Evolutionary conservation across 1,140 invertebrate genomes (phyloP), one percentile per base, ranked within the genome.

Genomic region (Holcopasites calliopsidis): DNA sequence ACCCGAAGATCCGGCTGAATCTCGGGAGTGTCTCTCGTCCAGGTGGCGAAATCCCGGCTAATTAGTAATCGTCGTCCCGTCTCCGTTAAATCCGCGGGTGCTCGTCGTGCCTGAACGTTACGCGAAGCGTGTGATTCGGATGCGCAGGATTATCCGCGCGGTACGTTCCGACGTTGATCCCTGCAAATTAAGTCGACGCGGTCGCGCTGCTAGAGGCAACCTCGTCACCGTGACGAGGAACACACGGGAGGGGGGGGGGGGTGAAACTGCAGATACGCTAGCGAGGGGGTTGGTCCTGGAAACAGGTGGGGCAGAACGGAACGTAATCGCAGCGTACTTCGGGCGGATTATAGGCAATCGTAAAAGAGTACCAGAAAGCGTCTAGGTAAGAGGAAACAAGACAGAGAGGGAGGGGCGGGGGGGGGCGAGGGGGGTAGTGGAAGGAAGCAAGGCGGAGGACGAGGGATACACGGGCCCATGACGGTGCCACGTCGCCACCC

Each of bases 321-420:
- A 60, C 68, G 76, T 62, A 77, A 77, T 77, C 76, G 70, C 52
- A 60, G 60, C 65, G 58, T 60, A 77, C 71, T 80, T 80, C 55
- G 65, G 65, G 26, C 78, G n/a, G 81, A 83, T 83, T 80, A 83
- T 83, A 73, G 80, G 61, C 80, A 81, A 83, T 83, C 71, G 76
- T n/a, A 38, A 74, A 83, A 81, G n/a, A n/a, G 70, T 49, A 76
- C 54, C 58, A 66, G 75, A 40, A 82, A 65, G 71, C 70, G 62
- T 54, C 68, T 33, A n/a, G 40, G 61, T 68, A 78, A 77, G 57
- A 66, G 79, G 42, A 47, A 77, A 58, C 44, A 71, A 77, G 58
- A 78, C 54, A 55, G 65, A 54, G 66, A 28, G 10, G 18, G 16
- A 47, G 21, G 6, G 28, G 44, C 1, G 6, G 3, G 57, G 57